These are phyloP conservation scores for Eupeodes corollae DNA, from an alignment of 1,140 invertebrate genomes.

Conservation along the genomic window DNA sequence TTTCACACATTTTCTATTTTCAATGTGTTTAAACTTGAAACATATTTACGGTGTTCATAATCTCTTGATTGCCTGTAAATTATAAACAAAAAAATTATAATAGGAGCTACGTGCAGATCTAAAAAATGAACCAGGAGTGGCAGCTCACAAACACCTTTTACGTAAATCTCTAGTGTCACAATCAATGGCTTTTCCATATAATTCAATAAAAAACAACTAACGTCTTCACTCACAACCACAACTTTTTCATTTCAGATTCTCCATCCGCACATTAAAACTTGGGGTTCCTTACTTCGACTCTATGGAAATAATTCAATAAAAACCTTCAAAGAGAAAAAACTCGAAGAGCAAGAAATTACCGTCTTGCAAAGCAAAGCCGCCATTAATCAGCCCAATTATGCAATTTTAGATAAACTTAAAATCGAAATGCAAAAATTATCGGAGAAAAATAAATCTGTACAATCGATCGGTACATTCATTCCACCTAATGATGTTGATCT, in stretches of 20 bases:
- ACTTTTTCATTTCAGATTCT: constrained; percentile 52
- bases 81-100: too few relatives aligned
- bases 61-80: too few relatives aligned
- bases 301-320: constrained; percentile 90
- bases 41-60: too few relatives aligned
- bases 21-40: too few relatives aligned
- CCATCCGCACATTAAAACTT: constrained; percentile 88
- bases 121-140: too few relatives aligned
- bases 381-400: constrained; percentile 84
- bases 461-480: constrained; percentile 63
- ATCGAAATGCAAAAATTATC: constrained; percentile 77
- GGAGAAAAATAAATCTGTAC: constrained; percentile 51
- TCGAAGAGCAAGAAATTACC: constrained; percentile 89
- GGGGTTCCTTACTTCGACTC: constrained; percentile 84
- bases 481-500: constrained; percentile 51
- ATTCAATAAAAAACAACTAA: too few relatives aligned
- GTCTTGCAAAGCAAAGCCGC: constrained; percentile 80
- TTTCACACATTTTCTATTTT: too few relatives aligned
- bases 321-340: constrained; percentile 87
- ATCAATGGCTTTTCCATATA: too few relatives aligned
- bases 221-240: too few relatives aligned
- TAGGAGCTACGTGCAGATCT: too few relatives aligned
- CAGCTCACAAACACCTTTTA: too few relatives aligned
- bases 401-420: constrained; percentile 81
- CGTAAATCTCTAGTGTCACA: too few relatives aligned